A percentile compares a stretch with the other conserved stretches of the same genome.
These are phyloP conservation scores for Himalopsyche japonica DNA, from an alignment of 2,888 invertebrate genomes.

Conservation along the genomic window DNA sequence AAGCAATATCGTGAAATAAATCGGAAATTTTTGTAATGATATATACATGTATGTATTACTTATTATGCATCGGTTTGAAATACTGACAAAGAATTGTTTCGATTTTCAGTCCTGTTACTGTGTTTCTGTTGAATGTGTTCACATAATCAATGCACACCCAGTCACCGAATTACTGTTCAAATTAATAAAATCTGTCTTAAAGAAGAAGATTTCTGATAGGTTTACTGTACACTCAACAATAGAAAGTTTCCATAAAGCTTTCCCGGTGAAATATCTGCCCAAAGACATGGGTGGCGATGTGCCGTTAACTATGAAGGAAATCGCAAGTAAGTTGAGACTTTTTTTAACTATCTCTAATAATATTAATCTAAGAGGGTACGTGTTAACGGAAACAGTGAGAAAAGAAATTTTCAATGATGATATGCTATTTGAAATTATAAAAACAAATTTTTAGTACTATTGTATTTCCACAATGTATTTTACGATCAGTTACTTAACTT, in stretches of 20 bases:
- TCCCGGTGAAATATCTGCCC: slow-evolving; percentile 50
- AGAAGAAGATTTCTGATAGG: slow-evolving; percentile 52
- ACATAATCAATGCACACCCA: slow-evolving; percentile 52
- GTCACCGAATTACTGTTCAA: slow-evolving; percentile 47
- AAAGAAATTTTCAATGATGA: too few relatives aligned
- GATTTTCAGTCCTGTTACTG: slow-evolving; percentile 55
- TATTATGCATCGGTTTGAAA: too few relatives aligned
- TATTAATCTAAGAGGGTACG: too few relatives aligned
- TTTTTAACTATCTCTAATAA: too few relatives aligned
- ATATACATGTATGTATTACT: too few relatives aligned
- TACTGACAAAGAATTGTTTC: not conserved
- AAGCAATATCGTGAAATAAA: too few relatives aligned
- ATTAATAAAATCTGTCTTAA: slow-evolving; percentile 51
- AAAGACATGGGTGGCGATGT: slow-evolving; percentile 51
- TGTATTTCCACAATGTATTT: too few relatives aligned
- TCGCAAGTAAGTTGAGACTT: slow-evolving; percentile 46
- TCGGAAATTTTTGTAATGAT: not conserved
- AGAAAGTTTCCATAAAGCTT: slow-evolving; percentile 47
- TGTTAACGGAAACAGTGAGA: too few relatives aligned
- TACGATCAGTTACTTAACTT: too few relatives aligned
- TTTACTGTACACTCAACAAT: slow-evolving; percentile 47
- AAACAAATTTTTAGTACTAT: too few relatives aligned
- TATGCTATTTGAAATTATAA: too few relatives aligned
- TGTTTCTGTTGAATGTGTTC: slow-evolving; percentile 50
- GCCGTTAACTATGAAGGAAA: slow-evolving; percentile 45